phyloP scores from a whole-genome alignment of 2,113 vertebrate species.

The Barnardius zonarius region DNA sequence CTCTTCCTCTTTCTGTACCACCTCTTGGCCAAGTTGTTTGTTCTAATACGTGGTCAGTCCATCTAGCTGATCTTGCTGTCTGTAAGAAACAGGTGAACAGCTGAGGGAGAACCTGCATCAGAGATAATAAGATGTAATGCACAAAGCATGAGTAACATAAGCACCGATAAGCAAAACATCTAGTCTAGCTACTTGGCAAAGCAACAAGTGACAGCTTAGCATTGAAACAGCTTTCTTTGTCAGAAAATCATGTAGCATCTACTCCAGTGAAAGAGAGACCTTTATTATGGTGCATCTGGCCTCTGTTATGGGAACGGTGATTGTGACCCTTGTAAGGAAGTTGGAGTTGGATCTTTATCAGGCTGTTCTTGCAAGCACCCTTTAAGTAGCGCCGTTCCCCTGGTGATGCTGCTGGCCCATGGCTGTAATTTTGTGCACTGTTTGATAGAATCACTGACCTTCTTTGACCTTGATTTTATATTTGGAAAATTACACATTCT shows the following conservation, averaged over 20 bases:
- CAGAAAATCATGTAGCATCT: neutral
- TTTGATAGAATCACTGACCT: constrained; percentile 9
- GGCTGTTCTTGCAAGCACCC: neutral
- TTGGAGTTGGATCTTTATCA: constrained; percentile 16
- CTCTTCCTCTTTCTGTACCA: constrained; percentile 41
- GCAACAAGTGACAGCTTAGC: neutral
- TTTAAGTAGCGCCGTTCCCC: neutral
- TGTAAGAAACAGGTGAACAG: neutral
- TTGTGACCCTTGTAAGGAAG: constrained; percentile 5
- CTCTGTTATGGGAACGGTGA: neutral
- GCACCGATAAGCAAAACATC: neutral
- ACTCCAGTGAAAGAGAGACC: neutral
- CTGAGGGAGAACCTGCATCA: neutral
- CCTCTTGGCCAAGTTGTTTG: neutral
- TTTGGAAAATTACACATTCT: constrained; percentile 40
- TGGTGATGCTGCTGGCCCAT: constrained; percentile 14
- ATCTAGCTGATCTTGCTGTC: neutral
- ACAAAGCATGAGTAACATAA: neutral
- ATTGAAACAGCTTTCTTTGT: neutral
- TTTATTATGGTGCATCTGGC: neutral
- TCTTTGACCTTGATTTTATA: constrained; percentile 52
- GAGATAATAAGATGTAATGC: neutral
- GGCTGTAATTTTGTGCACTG: constrained; percentile 25
- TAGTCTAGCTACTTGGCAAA: neutral
- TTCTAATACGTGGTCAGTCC: neutral